Evolutionary conservation across 2,888 invertebrate genomes (phyloP), one percentile per base, ranked within the genome.

Genomic region (Drosophila siamana): DNA sequence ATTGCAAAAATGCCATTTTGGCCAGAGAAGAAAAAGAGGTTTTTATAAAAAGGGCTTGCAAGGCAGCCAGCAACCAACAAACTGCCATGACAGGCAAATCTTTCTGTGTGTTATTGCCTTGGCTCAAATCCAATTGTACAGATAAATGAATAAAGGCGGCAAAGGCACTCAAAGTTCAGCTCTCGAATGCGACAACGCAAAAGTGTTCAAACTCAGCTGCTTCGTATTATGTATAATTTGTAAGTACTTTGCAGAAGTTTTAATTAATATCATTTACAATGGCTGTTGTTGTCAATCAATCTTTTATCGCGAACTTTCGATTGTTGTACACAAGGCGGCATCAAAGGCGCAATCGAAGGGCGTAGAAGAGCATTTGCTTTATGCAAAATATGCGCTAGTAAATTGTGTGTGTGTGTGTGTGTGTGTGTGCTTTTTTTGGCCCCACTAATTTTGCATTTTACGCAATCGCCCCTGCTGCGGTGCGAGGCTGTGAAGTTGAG

Each of bases 261-360:
- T 55, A 44, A 56, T 44, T 55, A 44, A 44, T 55, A 44, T 55
- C 30, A 55, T 44, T 55, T 44, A 55, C 33, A 44, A 44, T 33
- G 19, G 19, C 19, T 19, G 19, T 19, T 19, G 19, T 19, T 19
- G 19, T 19, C 19, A 19, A 19, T 19, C 19, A n/a, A n/a, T n/a
- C n/a, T n/a, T n/a, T 3, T 3, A 3, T 19, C 19, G 19, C 19
- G 19, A 19, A 28, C 38, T 46, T 15, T 46, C 5, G 5, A 46
- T 28, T 15, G n/a, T n/a, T n/a, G n/a, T n/a, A n/a, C n/a, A n/a
- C n/a, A n/a, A n/a, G n/a, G n/a, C n/a, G n/a, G n/a, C n/a, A 26
- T 19, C 3, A 19, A 19, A 19, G 3, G 19, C 19, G 19, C 19
- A 19, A 19, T 19, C 19, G 19, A 19, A 19, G 19, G 19, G 3